Percentiles rank a stretch among this genome's conserved stretches.
These are phyloP conservation scores for Coelopa pilipes DNA, from an alignment of 2,888 invertebrate genomes.

Conservation along the genomic window DNA sequence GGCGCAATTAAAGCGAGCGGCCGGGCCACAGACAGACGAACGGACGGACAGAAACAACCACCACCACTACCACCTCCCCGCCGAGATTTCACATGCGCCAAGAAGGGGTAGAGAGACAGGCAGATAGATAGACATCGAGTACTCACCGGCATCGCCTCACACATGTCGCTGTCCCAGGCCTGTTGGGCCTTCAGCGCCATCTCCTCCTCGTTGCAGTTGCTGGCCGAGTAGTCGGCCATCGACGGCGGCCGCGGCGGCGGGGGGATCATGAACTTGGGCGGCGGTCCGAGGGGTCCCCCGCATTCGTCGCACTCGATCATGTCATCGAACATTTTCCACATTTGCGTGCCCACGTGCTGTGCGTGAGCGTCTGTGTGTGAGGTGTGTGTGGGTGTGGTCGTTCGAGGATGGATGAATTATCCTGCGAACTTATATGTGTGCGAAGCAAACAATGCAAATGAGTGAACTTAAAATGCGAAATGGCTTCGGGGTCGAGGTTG, in stretches of 20 bases:
- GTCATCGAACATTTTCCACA: constrained; percentile 67
- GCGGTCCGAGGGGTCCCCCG: constrained; percentile 63
- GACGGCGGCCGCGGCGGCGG: constrained; percentile 65
- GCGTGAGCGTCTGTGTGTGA: background rate
- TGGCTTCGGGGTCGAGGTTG: constrained; percentile 1
- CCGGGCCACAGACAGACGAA: too few relatives aligned
- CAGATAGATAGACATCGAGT: background rate
- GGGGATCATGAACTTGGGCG: constrained; percentile 66
- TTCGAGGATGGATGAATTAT: too few relatives aligned
- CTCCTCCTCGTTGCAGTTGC: constrained; percentile 62
- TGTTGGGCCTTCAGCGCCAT: constrained; percentile 57
- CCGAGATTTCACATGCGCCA: too few relatives aligned
- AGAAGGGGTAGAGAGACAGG: too few relatives aligned
- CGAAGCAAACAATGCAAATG: background rate
- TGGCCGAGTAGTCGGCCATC: constrained; percentile 56
- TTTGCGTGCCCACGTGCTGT: constrained; percentile 48
- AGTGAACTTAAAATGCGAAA: constrained; percentile 2
- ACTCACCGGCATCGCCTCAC: constrained; percentile 67
- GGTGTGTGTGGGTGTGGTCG: background rate
- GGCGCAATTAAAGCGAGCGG: constrained; percentile 38
- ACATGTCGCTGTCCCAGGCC: constrained; percentile 64
- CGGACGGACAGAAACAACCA: too few relatives aligned
- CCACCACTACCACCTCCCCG: too few relatives aligned
- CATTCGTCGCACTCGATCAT: constrained; percentile 66
- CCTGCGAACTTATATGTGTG: background rate